These are phyloP conservation scores for Neomonachus schauinslandi DNA, from an alignment of 2,113 vertebrate species.

Conservation along the genomic window DNA sequence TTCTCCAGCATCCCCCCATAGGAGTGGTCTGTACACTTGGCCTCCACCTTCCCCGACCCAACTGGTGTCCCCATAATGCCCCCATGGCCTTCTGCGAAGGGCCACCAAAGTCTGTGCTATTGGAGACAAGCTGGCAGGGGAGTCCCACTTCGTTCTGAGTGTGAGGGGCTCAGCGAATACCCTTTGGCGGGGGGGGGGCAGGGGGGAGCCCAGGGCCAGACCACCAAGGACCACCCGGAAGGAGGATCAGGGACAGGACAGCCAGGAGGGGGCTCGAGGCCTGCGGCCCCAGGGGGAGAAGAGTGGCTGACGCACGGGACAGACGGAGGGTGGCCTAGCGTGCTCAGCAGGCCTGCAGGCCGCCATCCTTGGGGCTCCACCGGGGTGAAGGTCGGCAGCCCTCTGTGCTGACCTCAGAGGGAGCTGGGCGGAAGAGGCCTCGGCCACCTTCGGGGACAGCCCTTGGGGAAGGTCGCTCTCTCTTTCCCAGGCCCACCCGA, in stretches of 20 bases:
- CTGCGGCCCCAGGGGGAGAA: neutral
- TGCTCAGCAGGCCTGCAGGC: fast-evolving
- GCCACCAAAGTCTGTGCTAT: too few species aligned
- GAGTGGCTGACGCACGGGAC: neutral
- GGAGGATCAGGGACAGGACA: fast-evolving
- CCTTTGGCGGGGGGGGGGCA: fast-evolving
- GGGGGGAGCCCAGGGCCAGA: neutral
- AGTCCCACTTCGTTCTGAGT: neutral
- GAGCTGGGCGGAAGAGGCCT: neutral
- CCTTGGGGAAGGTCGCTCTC: neutral
- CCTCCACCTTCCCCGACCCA: neutral
- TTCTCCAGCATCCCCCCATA: fast-evolving
- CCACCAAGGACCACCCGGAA: neutral
- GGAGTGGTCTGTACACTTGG: fast-evolving
- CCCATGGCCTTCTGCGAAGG: fast-evolving
- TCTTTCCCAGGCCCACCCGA: neutral
- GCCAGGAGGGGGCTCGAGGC: neutral
- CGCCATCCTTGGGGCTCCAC: fast-evolving
- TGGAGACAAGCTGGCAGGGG: neutral
- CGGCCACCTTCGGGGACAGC: neutral
- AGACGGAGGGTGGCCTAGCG: fast-evolving
- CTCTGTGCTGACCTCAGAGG: neutral
- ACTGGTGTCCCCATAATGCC: neutral
- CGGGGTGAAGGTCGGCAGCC: fast-evolving
- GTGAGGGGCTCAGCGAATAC: neutral